Evolutionary conservation across 1,140 invertebrate species (phyloP).

Genomic region (Pachyrhynchus sulphureomaculatus): DNA sequence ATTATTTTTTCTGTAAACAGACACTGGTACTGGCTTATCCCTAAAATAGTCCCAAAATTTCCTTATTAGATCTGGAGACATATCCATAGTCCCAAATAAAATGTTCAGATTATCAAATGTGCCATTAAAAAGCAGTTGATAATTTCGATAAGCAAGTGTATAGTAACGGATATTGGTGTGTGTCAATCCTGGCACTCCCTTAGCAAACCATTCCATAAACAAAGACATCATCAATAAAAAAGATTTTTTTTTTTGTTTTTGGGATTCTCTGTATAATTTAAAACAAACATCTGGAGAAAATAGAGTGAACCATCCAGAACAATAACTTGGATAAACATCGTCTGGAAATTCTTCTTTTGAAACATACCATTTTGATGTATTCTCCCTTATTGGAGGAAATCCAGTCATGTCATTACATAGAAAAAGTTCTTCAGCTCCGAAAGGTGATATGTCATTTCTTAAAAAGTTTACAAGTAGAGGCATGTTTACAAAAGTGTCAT

Average conservation of each 20-base stretch:
- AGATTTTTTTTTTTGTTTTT: conserved; percentile 48
- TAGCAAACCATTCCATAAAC: conserved; percentile 71
- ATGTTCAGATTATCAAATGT: background rate
- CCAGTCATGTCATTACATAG: conserved; percentile 57
- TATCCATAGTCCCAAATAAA: background rate
- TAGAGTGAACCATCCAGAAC: conserved; percentile 71
- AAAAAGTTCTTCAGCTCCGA: conserved; percentile 57
- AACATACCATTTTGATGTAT: conserved; percentile 78
- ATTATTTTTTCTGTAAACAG: too few relatives aligned
- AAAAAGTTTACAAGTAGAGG: conserved; percentile 65
- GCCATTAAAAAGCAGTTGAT: background rate
- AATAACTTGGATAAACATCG: conserved; percentile 64
- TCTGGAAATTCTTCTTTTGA: conserved; percentile 64
- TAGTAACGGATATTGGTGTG: background rate
- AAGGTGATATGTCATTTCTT: conserved; percentile 50
- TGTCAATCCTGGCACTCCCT: conserved; percentile 58
- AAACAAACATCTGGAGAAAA: conserved; percentile 70
- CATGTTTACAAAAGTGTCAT: conserved; percentile 76
- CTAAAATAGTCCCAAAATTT: background rate
- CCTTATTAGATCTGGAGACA: background rate
- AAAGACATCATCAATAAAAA: conserved; percentile 86
- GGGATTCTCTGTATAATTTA: conserved; percentile 49
- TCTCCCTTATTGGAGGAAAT: conserved; percentile 59
- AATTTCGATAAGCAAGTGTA: background rate
- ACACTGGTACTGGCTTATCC: background rate